Conservation (phyloP, 2,113 vertebrate genomes). For the Oophaga pumilio region DNA sequence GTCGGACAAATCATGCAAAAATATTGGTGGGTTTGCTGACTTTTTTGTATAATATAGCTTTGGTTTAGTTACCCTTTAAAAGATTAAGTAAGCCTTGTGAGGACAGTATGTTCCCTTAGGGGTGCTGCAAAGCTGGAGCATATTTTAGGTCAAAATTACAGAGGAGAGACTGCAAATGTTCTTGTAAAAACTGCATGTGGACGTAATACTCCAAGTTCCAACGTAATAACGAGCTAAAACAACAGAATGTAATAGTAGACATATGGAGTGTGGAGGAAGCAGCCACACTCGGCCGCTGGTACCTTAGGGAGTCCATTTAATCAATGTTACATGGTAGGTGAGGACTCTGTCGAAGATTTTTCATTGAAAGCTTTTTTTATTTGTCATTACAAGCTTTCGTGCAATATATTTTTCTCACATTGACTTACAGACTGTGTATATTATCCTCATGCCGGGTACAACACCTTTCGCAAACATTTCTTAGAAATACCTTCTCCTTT, state of each 20-base stretch:
- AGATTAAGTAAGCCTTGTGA: neutral
- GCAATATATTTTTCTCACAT: neutral
- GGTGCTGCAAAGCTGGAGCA: neutral
- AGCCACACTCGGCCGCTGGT: neutral
- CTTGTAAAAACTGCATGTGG: neutral
- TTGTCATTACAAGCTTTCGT: neutral
- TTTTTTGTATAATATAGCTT: too few species aligned
- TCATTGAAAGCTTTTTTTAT: neutral
- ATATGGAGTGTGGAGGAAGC: neutral
- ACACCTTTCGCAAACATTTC: slow-evolving; percentile 32
- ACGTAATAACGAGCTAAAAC: neutral
- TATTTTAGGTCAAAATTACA: neutral
- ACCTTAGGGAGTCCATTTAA: neutral
- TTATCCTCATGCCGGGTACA: neutral
- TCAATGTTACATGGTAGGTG: neutral
- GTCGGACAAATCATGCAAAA: too few species aligned
- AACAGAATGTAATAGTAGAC: neutral
- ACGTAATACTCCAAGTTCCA: neutral
- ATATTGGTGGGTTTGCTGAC: too few species aligned
- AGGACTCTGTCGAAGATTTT: neutral
- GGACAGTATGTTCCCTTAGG: neutral
- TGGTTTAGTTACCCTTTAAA: too few species aligned
- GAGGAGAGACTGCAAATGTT: neutral
- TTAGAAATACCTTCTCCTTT: neutral
- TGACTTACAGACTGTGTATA: neutral